These are phyloP conservation scores for Pithys albifrons DNA, from an alignment of 2,113 vertebrate genomes.

Conservation along the genomic window DNA sequence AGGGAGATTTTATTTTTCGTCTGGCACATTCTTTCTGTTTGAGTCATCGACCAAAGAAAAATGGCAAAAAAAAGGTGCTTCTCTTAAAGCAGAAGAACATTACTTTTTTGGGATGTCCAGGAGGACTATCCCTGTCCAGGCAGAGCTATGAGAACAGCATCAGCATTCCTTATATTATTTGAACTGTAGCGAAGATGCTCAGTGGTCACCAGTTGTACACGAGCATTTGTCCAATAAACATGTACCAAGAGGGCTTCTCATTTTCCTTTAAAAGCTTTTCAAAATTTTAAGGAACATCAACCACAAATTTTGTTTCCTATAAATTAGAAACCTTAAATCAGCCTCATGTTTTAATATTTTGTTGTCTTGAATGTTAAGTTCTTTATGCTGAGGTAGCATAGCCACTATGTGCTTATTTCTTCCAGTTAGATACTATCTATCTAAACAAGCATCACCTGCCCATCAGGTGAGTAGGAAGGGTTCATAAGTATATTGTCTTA, in stretches of 20 bases:
- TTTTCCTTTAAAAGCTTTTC: neutral
- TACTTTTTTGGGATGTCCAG: neutral
- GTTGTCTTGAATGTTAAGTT: neutral
- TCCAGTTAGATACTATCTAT: neutral
- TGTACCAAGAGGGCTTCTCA: neutral
- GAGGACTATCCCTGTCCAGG: neutral
- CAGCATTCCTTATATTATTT: fast-evolving
- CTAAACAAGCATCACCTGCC: neutral
- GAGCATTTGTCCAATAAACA: neutral
- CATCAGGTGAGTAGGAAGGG: neutral
- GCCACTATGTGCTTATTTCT: neutral
- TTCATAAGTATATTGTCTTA: neutral
- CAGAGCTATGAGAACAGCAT: neutral
- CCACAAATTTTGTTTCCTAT: neutral
- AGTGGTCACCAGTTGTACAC: neutral
- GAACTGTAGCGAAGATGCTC: neutral
- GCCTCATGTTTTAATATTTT: neutral
- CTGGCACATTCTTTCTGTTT: conserved; percentile 27
- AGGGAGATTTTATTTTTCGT: neutral
- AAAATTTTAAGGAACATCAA: neutral
- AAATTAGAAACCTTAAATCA: neutral
- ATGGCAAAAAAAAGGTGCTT: neutral
- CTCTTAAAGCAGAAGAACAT: neutral
- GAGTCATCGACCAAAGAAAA: conserved; percentile 8
- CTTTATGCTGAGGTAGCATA: neutral